Evolutionary conservation across 2,888 invertebrate genomes (phyloP), one percentile per base, ranked within the genome.

Genomic region (Plebejus anna): DNA sequence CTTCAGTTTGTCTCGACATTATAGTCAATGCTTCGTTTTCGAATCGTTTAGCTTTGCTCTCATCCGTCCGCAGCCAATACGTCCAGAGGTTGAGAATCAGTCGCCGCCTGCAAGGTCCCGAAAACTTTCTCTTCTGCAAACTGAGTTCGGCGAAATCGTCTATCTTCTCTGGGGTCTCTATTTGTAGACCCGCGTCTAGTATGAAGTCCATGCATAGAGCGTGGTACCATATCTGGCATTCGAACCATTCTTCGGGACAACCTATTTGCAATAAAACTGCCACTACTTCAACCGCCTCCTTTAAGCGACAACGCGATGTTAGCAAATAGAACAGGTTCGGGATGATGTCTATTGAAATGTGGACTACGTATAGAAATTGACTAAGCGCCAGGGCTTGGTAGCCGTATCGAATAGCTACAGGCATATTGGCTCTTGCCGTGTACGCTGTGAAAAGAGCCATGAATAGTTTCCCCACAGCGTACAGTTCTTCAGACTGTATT

Each of bases 131-230:
- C 78, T 80, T 87, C 61, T 82, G 80, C 77, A 91, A 80, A 28
- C 87, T 84, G 80, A 83, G 86, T 71, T 90, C 87, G 2, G 94
- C 94, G 78, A 89, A 94, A 4, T 85, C 82, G 78, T 87, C 88
- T 78, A 95, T 94, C 71, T 87, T 88, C 28, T 88, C 83, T 4
- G 94, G 91, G 1, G 91, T 85, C 82, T 95, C 95, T 75, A 95
- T 81, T 77, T 91, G 88, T 82, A 95, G 93, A 5, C 95, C 94
- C 80, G 95, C 92, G 80, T 96, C 95, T 61, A 95, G 82, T 75
- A 95, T 88, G 80, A 95, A 83, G 76, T 95, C 95, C 77, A 95
- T 88, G 79, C 94, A 94, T 57, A 95, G 88, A 0, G 95, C 94
- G 80, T 95, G 94, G 81, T 95, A 96, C 92, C 94, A 95, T 11